Percentiles rank a stretch among this genome's conserved stretches.
phyloP scores from a whole-genome alignment of 2,113 vertebrate species.

The Ptyas mucosa region DNA sequence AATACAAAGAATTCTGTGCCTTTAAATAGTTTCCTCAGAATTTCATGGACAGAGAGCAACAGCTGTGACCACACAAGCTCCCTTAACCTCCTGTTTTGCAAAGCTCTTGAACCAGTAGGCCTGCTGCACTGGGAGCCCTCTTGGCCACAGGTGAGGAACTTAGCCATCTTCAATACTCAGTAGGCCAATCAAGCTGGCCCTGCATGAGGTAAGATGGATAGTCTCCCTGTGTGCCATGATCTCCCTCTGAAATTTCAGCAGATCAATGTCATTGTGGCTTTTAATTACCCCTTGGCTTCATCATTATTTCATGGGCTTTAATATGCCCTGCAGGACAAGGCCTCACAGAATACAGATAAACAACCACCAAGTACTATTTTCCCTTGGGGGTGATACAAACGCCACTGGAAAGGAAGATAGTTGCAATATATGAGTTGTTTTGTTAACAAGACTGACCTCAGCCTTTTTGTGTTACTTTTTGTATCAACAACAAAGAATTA shows the following conservation, averaged over 20 bases:
- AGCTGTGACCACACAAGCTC: constrained; percentile 55
- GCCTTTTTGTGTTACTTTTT: constrained; percentile 39
- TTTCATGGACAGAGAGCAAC: constrained; percentile 41
- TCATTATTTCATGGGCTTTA: constrained; percentile 93
- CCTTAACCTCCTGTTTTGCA: constrained; percentile 63
- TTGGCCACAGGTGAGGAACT: constrained; percentile 86
- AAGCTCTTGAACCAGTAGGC: constrained; percentile 73
- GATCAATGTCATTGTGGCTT: constrained; percentile 80
- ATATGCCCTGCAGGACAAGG: constrained; percentile 80
- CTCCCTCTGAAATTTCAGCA: constrained; percentile 87
- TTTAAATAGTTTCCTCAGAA: constrained; percentile 46
- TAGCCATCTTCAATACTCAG: constrained; percentile 79
- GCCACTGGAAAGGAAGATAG: constrained; percentile 43
- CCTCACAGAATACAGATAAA: constrained; percentile 63
- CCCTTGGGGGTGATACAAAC: constrained; percentile 42
- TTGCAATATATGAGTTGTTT: constrained; percentile 33
- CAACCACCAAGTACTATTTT: constrained; percentile 52
- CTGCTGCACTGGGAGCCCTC: constrained; percentile 80
- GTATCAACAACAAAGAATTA: constrained; percentile 19
- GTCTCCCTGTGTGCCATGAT: constrained; percentile 70
- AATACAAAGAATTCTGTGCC: constrained; percentile 11
- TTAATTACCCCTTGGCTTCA: constrained; percentile 91
- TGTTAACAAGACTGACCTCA: constrained; percentile 55
- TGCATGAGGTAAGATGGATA: constrained; percentile 78
- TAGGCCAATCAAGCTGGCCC: constrained; percentile 88